Percentiles rank a stretch among this genome's conserved stretches.
Conservation (phyloP, 2,113 vertebrate species). For the Pavo muticus region DNA sequence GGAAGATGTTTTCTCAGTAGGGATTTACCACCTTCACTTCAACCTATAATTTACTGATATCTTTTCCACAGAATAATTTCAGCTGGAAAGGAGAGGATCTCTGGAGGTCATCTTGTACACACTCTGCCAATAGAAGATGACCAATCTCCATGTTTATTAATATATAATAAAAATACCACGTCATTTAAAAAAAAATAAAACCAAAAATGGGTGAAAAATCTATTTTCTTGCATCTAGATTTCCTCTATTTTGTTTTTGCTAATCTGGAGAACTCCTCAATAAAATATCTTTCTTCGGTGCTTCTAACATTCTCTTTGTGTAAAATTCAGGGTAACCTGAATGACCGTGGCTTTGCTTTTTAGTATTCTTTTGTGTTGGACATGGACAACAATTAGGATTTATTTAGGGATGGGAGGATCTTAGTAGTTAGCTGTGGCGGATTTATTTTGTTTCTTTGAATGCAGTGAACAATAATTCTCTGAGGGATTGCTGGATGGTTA, state of each 20-base stretch:
- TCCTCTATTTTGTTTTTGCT: neutral
- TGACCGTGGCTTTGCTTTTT: neutral
- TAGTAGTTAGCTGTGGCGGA: neutral
- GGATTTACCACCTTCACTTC: conserved; percentile 18
- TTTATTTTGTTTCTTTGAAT: conserved; percentile 37
- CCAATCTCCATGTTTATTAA: neutral
- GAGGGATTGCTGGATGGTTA: neutral
- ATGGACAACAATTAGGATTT: neutral
- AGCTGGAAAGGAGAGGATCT: neutral
- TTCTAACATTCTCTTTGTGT: neutral
- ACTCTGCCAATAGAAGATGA: neutral
- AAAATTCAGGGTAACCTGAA: neutral
- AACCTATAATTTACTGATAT: neutral
- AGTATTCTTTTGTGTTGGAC: neutral
- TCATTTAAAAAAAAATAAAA: neutral
- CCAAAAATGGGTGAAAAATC: neutral
- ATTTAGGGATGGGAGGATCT: neutral
- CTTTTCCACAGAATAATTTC: neutral
- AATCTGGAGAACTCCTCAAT: neutral
- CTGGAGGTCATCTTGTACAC: neutral
- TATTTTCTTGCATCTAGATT: neutral
- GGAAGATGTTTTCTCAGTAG: neutral
- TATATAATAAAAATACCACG: neutral
- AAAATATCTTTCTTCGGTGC: neutral
- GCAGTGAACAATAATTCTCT: neutral